Percentiles rank a stretch among this genome's conserved stretches.
phyloP scores from a whole-genome alignment of 1,140 invertebrate species.

The Mesaphorura yosii region DNA sequence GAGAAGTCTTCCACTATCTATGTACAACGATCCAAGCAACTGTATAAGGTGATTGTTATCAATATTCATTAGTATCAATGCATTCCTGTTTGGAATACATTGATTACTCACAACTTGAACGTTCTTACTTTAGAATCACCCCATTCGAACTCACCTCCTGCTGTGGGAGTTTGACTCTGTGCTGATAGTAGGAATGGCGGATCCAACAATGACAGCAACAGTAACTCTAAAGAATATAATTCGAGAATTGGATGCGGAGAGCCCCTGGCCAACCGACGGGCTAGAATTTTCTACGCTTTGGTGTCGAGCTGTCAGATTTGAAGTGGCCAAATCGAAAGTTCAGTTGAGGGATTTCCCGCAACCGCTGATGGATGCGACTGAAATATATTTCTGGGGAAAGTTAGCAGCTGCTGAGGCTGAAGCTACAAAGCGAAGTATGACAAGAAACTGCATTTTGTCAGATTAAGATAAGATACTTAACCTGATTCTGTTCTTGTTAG shows the following conservation, averaged over 20 bases:
- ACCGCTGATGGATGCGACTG: conserved; percentile 68
- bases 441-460: neutral
- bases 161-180: conserved; percentile 67
- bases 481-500: conserved; percentile 37
- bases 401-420: conserved; percentile 79
- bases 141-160: conserved; percentile 63
- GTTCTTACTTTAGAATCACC: conserved; percentile 31
- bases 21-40: conserved; percentile 74
- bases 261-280: conserved; percentile 80
- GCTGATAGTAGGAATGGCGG: conserved; percentile 72
- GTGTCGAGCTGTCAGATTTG: conserved; percentile 71
- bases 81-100: no score
- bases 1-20: conserved; percentile 91
- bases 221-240: conserved; percentile 62
- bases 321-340: conserved; percentile 71
- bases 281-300: conserved; percentile 84
- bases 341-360: conserved; percentile 92
- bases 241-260: conserved; percentile 66
- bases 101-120: no score
- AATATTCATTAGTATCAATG: conserved; percentile 30
- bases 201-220: conserved; percentile 70
- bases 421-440: conserved; percentile 57
- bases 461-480: neutral
- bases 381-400: conserved; percentile 75
- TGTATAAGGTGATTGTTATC: conserved; percentile 47